Evolutionary conservation across 1,140 invertebrate species (phyloP), one percentile per base, ranked within the genome.

Genomic region (Drosophila kanapiae): DNA sequence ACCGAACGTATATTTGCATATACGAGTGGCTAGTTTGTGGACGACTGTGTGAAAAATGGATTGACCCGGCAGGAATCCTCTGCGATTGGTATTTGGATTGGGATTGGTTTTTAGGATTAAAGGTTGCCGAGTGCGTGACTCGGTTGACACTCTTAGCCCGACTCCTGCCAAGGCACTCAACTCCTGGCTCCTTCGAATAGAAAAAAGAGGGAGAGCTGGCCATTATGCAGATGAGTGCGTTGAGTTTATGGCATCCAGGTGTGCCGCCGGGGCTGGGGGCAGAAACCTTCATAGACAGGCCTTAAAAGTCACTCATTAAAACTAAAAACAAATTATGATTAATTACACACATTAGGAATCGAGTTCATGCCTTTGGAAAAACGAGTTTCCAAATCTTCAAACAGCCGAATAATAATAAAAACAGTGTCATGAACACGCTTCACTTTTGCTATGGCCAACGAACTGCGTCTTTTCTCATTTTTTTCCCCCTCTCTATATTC

Each of bases 271-370:
- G 13, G 6, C 14, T 6, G 5, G 6, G 13, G 37, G 37, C n/a
- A 7, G 13, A 74, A 61, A 43, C 49, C 72, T 75, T 76, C 74
- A 59, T 14, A 35, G 45, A 33, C 29, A 40, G 51, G 40, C 63
- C 80, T 75, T 76, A 45, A 63, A 79, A 79, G 75, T 67, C 69
- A 79, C 27, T 76, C 62, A 71, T 82, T 63, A 80, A 71, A 75
- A 84, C 45, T 90, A 78, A 78, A 74, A 79, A 85, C 81, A 90
- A 85, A 88, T 91, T 85, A 85, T 90, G 78, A 90, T 86, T 90
- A 90, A 90, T 90, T 90, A 84, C 64, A 77, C 33, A 63, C 69
- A 85, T 88, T 88, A 85, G 76, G 68, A 85, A 90, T 85, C 80
- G 75, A 85, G 85, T 90, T 85, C 79, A 85, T 90, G 85, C 76